A percentile compares a stretch with the other conserved stretches of the same genome.
phyloP scores from a whole-genome alignment of 2,888 invertebrate species.

The Chrysolina americana region DNA sequence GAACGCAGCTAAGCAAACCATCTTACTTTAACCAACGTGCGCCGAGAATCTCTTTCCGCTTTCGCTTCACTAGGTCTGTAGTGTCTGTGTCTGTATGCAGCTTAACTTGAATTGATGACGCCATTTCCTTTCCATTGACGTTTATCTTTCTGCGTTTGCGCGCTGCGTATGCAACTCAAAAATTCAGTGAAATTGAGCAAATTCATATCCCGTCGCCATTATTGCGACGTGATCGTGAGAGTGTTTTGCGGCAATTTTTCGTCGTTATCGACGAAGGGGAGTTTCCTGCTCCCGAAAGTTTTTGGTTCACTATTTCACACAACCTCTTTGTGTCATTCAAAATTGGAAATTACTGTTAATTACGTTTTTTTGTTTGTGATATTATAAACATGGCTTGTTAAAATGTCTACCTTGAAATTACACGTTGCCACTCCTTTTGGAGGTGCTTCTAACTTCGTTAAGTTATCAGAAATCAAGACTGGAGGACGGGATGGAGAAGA shows the following conservation, averaged over 20 bases:
- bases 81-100: no score
- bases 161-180: neutral
- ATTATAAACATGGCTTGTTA: constrained; percentile 84
- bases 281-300: constrained; percentile 74
- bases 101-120: neutral
- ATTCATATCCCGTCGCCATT: constrained; percentile 77
- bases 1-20: no score
- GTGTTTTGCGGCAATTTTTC: constrained; percentile 72
- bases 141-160: constrained; percentile 23
- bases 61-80: no score
- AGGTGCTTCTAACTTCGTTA: constrained; percentile 76
- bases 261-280: constrained; percentile 78
- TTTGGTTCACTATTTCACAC: constrained; percentile 63
- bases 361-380: constrained; percentile 72
- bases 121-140: neutral
- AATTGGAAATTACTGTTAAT: constrained; percentile 49
- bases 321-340: constrained; percentile 63
- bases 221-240: constrained; percentile 76
- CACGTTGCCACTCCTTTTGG: constrained; percentile 81
- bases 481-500: constrained; percentile 81
- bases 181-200: constrained; percentile 21
- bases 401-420: constrained; percentile 83
- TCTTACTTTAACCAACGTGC: no score
- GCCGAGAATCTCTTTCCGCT: no score
- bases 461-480: constrained; percentile 61